Evolutionary conservation across 2,888 invertebrate genomes (phyloP).

Genomic region (Caradrina clavipalpis): DNA sequence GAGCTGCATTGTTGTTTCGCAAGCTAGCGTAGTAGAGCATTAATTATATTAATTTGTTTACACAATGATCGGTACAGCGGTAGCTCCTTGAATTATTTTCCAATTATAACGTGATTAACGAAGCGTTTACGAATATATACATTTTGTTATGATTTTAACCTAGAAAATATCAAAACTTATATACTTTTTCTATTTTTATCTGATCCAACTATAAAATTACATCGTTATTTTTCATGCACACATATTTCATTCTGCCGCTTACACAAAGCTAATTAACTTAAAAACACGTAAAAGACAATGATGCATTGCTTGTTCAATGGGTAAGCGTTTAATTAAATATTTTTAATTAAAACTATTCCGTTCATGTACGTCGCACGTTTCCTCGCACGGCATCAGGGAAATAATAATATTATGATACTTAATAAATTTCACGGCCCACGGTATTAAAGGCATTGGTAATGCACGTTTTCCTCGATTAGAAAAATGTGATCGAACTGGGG

Average conservation of each 20-base stretch:
- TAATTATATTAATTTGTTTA: conserved; percentile 63
- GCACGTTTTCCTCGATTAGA: conserved; percentile 15
- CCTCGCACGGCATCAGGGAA: conserved; percentile 2
- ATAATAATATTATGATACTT: neutral
- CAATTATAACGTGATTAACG: conserved; percentile 43
- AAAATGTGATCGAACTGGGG: conserved; percentile 3
- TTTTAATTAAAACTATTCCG: conserved; percentile 11
- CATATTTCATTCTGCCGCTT: neutral
- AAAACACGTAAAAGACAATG: neutral
- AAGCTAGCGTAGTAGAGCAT: conserved; percentile 64
- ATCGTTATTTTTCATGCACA: conserved; percentile 11
- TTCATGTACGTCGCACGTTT: conserved; percentile 3
- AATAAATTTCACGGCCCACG: conserved; percentile 3
- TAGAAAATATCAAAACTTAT: conserved; percentile 7
- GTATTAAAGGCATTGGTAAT: neutral
- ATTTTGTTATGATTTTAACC: conserved; percentile 34
- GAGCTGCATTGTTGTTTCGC: conserved; percentile 69
- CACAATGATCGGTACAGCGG: conserved; percentile 47
- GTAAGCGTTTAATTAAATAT: conserved; percentile 7
- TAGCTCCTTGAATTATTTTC: conserved; percentile 48
- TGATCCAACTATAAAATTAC: conserved; percentile 28
- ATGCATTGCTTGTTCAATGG: conserved; percentile 3
- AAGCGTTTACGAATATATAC: conserved; percentile 24
- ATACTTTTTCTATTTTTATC: conserved; percentile 24
- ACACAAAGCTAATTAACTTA: conserved; percentile 8